A percentile compares a stretch with the other conserved stretches of the same genome.
Evolutionary conservation across 2,797 vertebrate species (phyloP).

Genomic region (Sphenopsis melanotis): DNA sequence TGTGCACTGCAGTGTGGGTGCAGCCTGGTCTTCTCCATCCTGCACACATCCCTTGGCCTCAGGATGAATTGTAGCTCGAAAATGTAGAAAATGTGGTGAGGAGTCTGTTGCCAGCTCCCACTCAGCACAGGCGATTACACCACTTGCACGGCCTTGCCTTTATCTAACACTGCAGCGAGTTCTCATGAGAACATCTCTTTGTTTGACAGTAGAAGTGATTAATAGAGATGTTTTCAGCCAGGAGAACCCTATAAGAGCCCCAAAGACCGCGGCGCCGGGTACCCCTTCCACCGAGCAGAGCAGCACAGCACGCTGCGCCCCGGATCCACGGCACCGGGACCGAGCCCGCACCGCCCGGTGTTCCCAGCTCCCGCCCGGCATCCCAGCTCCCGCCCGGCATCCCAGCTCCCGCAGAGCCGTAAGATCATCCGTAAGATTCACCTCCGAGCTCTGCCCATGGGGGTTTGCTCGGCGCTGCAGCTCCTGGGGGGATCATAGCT

Average conservation of each 20-base stretch:
- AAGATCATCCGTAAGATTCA: neutral
- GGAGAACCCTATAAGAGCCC: neutral
- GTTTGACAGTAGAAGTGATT: neutral
- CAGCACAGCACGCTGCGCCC: rapidly evolving
- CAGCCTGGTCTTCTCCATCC: neutral
- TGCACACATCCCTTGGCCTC: neutral
- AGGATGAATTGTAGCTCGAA: neutral
- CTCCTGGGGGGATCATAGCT: rapidly evolving
- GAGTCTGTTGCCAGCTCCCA: neutral
- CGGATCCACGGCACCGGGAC: neutral
- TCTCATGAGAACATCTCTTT: neutral
- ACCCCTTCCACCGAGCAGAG: neutral
- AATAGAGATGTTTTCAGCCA: neutral
- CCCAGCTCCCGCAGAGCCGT: neutral
- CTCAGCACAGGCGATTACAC: neutral
- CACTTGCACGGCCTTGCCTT: neutral
- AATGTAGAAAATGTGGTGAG: neutral
- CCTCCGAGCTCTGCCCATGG: too few relatives aligned
- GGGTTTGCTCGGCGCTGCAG: rapidly evolving
- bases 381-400: neutral
- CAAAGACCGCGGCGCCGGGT: rapidly evolving
- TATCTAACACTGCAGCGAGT: neutral
- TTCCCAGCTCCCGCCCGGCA: too few relatives aligned
- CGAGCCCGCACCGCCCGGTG: neutral
- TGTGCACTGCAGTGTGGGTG: neutral